Base-by-base conservation (phyloP, 2,113 vertebrate genomes). In the Zosterops pallidus region DNA sequence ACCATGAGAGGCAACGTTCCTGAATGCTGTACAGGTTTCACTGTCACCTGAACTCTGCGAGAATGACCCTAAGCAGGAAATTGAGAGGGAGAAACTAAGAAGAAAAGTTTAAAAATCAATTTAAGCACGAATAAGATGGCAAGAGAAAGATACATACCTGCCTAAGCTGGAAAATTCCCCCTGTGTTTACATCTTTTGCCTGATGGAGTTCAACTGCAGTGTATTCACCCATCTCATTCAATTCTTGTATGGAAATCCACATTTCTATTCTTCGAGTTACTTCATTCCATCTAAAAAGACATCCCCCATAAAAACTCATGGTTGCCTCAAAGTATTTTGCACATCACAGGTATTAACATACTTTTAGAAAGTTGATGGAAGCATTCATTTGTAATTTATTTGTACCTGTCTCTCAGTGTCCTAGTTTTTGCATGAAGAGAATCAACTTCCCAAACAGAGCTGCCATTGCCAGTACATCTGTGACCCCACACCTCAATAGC, bases 401-500 rank as follows among this genome's bases (percentile, higher is more conserved):
- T 91, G 41, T 97, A 99, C 99, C 99, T 98, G 98, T 99, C 99
- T 74, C 97, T 97, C 41, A 99, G 97, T 0, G 99, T 99, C 84
- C 99, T 98, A 4, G 98, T 99, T 97, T 99, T 99, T 33, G 99
- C 99, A 72, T 99, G 99, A 80, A 99, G 98, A 56, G 99, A 98
- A 89, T 99, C 98, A 3, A 99, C 97, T 88, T 99, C 99, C 99
- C 99, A 99, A 77, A 97, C 71, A 18, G 99, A 98, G 62, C 84
- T 98, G n/a, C 99, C 99, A 5, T 99, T 99, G 20, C 98, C 99
- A 11, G 99, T 98, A 93, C 99, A 99, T 47, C 99, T 98, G 95
- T 99, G 99, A 94, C 99, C 99, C 99, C 99, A 99, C 39, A 99
- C 99, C 84, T 99, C 99, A 78, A 99, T 99, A 17, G 99, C 99